phyloP scores from a whole-genome alignment of 2,113 vertebrate genomes.

The Sardina pilchardus region DNA sequence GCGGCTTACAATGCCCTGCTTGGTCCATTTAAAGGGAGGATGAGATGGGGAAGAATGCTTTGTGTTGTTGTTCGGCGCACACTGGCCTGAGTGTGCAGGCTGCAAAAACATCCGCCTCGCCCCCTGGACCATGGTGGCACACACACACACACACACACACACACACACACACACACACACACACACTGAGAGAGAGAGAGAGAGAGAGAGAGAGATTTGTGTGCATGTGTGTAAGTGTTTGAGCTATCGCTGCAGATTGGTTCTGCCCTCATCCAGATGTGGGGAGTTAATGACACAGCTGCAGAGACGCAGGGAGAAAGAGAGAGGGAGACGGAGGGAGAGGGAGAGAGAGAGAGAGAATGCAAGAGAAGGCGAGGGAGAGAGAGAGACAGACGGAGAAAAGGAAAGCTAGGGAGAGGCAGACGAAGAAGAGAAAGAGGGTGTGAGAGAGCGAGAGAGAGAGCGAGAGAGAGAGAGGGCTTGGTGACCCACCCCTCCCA shows the following conservation, averaged over 20 bases:
- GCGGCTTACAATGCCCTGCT: not conserved
- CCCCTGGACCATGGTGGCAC: not conserved
- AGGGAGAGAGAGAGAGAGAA: conserved; percentile 47
- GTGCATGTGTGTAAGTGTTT: not conserved
- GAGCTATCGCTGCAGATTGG: conserved; percentile 9
- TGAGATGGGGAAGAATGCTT: not conserved
- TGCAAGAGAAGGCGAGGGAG: conserved; percentile 52
- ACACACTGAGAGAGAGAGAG: not conserved
- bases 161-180: conserved; percentile 16
- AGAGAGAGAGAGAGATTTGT: conserved; percentile 12
- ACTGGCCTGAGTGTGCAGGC: not conserved
- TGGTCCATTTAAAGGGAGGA: not conserved
- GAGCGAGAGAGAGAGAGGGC: not conserved
- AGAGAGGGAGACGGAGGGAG: not conserved
- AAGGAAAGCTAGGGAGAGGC: not conserved
- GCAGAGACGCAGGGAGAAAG: not conserved
- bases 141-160: conserved; percentile 10
- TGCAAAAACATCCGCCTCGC: not conserved
- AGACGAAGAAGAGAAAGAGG: not conserved
- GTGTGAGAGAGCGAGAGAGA: not conserved
- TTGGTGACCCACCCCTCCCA: not conserved
- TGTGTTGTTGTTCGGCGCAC: not conserved
- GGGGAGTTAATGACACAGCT: conserved; percentile 33
- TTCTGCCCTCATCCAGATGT: conserved; percentile 30
- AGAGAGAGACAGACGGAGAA: conserved; percentile 24